These are phyloP conservation scores for Steatornis caripensis DNA, from an alignment of 2,113 vertebrate species.

Conservation along the genomic window DNA sequence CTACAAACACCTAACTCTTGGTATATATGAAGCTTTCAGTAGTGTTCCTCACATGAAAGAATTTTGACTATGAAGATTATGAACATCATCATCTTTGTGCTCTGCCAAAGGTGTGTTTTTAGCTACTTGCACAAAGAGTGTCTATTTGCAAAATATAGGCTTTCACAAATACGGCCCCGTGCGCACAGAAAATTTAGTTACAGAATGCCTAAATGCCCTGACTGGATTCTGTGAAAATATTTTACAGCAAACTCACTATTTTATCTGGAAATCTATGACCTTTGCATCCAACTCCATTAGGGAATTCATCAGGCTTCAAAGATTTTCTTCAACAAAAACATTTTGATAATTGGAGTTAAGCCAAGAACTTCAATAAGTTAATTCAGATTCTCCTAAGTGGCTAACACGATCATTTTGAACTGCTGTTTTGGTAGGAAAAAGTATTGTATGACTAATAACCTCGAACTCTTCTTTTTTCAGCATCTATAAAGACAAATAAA, in stretches of 20 bases:
- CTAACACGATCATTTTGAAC: not conserved
- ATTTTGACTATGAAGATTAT: not conserved
- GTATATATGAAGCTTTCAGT: not conserved
- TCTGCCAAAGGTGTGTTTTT: not conserved
- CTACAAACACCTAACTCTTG: not conserved
- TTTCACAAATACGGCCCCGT: not conserved
- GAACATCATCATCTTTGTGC: not conserved
- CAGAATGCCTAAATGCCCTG: not conserved
- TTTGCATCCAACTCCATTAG: not conserved
- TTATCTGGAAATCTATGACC: not conserved
- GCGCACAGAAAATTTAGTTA: not conserved
- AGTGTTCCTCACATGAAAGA: not conserved
- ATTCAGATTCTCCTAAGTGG: not conserved
- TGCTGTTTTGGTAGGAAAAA: not conserved
- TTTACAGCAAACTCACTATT: not conserved
- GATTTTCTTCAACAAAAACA: not conserved
- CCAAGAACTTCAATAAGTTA: not conserved
- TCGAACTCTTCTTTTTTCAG: not conserved
- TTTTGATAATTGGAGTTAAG: not conserved
- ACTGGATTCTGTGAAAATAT: not conserved
- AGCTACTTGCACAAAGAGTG: not conserved
- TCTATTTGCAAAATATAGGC: not conserved
- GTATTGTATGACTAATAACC: not conserved
- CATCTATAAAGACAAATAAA: not conserved
- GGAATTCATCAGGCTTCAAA: not conserved